Conservation (phyloP, 1,140 invertebrate species). For the Platyscapa corneri region DNA sequence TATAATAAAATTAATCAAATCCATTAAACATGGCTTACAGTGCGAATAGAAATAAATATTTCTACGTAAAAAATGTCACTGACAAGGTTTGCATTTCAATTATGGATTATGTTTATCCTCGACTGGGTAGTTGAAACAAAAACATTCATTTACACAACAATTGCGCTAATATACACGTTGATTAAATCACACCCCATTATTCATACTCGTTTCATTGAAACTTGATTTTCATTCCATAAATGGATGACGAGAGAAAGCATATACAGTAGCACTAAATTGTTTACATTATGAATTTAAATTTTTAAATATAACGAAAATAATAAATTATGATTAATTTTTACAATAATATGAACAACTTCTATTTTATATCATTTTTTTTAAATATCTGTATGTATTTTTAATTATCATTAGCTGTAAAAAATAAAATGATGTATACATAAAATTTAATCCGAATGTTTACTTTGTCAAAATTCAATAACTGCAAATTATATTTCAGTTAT, state of each 20-base stretch:
- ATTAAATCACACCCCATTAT: conserved; percentile 46
- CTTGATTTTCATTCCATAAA: conserved; percentile 26
- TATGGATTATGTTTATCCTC: conserved; percentile 21
- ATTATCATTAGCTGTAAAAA: no score
- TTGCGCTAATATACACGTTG: background rate
- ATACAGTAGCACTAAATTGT: background rate
- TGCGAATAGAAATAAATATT: background rate
- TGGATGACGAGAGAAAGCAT: background rate
- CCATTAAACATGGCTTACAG: background rate
- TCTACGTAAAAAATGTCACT: conserved; percentile 5
- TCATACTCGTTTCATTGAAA: conserved; percentile 35
- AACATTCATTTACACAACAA: conserved; percentile 15
- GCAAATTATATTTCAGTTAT: no score
- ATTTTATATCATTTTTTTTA: no score
- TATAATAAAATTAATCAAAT: no score
- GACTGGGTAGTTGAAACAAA: conserved; percentile 6
- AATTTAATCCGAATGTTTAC: no score
- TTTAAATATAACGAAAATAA: background rate
- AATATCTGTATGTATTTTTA: no score
- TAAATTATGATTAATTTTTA: background rate
- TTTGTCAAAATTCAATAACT: no score
- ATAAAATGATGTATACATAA: no score
- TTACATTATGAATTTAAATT: background rate
- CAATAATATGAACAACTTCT: no score
- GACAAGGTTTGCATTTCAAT: conserved; percentile 9